These are phyloP conservation scores for Miichthys miiuy DNA, from an alignment of 2,797 vertebrate genomes.

Conservation along the genomic window DNA sequence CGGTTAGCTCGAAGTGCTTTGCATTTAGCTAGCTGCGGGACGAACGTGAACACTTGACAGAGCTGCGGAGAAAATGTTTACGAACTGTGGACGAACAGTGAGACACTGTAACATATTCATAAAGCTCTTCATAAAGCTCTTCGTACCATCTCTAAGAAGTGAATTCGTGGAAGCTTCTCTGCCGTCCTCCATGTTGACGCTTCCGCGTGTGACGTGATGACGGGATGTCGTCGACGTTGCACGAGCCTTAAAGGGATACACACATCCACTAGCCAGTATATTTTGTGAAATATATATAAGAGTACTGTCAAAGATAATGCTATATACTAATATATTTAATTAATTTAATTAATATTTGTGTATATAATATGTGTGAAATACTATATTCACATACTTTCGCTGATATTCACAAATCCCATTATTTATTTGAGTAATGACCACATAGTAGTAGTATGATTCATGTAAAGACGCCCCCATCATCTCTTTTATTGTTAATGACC, in stretches of 20 bases:
- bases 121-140: slow-evolving; percentile 9
- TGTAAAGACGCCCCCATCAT: too few relatives aligned
- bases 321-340: too few relatives aligned
- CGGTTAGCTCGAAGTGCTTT: not conserved
- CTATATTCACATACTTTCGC: too few relatives aligned
- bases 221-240: fast-evolving
- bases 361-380: too few relatives aligned
- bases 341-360: too few relatives aligned
- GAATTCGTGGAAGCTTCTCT: slow-evolving; percentile 70
- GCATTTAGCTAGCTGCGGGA: not conserved
- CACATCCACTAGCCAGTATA: not conserved
- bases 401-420: too few relatives aligned
- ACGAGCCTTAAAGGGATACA: slow-evolving; percentile 29
- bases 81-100: not conserved
- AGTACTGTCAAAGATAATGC: too few relatives aligned
- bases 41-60: fast-evolving
- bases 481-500: too few relatives aligned
- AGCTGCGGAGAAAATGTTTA: too few relatives aligned
- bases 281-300: too few relatives aligned
- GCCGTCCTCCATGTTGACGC: slow-evolving; percentile 88
- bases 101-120: not conserved
- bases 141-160: slow-evolving; percentile 82
- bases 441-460: too few relatives aligned
- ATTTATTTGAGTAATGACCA: too few relatives aligned
- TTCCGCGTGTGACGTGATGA: slow-evolving; percentile 75